Conservation (phyloP, 2,113 vertebrate species). For the Hypanus sabinus region DNA sequence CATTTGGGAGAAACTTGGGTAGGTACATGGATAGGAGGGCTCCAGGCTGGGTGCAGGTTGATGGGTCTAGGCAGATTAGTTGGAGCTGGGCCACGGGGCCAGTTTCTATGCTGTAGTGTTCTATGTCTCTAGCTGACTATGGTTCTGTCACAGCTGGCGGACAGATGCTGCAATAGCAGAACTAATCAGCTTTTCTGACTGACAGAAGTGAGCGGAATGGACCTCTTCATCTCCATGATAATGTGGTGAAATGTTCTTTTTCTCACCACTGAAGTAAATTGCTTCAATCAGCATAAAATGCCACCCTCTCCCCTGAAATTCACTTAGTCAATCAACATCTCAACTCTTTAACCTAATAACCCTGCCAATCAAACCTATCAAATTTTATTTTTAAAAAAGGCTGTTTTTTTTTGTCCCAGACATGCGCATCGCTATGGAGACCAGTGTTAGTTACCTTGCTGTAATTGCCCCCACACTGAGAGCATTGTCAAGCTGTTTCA, state of each 20-base stretch:
- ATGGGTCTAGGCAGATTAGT: no score
- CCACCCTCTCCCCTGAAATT: not conserved
- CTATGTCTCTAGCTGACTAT: no score
- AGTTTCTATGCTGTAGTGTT: no score
- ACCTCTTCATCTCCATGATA: not conserved
- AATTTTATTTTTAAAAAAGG: not conserved
- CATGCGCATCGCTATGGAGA: no score
- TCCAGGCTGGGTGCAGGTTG: no score
- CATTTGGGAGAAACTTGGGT: no score
- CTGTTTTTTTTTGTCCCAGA: no score
- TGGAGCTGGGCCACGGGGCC: no score
- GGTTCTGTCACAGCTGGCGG: not conserved
- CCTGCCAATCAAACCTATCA: not conserved
- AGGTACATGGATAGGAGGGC: no score
- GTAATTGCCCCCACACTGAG: no score
- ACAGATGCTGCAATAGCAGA: not conserved
- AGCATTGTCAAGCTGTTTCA: no score
- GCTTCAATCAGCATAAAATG: not conserved
- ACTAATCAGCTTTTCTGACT: not conserved
- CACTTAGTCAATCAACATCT: not conserved
- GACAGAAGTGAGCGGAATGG: not conserved
- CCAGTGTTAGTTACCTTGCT: no score
- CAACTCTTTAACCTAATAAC: not conserved
- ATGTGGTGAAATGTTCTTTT: not conserved
- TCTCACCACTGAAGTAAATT: not conserved